Evolutionary conservation across 2,888 invertebrate genomes (phyloP), one percentile per base, ranked within the genome.

Genomic region (Julus scandinavius): DNA sequence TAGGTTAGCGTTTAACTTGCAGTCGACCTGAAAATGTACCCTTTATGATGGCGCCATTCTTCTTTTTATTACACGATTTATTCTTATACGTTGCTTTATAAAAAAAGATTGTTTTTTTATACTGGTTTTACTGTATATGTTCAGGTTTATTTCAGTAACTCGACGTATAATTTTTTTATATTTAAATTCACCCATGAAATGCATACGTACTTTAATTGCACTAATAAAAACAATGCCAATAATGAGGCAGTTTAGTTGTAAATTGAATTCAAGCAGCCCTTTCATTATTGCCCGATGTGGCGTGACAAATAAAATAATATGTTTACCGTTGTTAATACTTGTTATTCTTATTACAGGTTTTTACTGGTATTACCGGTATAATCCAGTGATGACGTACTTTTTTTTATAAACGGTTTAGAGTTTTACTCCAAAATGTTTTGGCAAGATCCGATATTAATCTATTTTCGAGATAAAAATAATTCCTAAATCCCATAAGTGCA

Each of bases 381-480:
- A 13, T 54, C 11, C 54, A 9, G 9, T 15, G 54, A 13, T 15
- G 54, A 54, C 15, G 54, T 54, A 13, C 54, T 15, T 5, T 17
- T 2, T n/a, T n/a, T 3, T 54, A 5, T 63, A 63, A 3, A n/a
- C 58, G 5, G 58, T 63, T n/a, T 63, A 17, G n/a, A 5, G n/a
- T n/a, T 63, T 63, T 63, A 5, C 58, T n/a, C 58, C n/a, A 63
- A n/a, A 63, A 63, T 63, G 58, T n/a, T 63, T n/a, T n/a, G 58
- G 58, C n/a, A 63, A 63, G 58, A n/a, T n/a, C n/a, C 3, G 54
- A 54, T 54, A 11, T 13, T 54, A 54, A 54, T 54, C 15, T 15
- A 54, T 54, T 13, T 15, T 15, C 4, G 15, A 15, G 13, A 54
- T 54, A 54, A 9, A 9, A 2, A 54, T 7, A 15, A 13, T 54